Base-by-base conservation (phyloP, 2,797 vertebrate genomes). In the Odontamblyopus lacepedii region DNA sequence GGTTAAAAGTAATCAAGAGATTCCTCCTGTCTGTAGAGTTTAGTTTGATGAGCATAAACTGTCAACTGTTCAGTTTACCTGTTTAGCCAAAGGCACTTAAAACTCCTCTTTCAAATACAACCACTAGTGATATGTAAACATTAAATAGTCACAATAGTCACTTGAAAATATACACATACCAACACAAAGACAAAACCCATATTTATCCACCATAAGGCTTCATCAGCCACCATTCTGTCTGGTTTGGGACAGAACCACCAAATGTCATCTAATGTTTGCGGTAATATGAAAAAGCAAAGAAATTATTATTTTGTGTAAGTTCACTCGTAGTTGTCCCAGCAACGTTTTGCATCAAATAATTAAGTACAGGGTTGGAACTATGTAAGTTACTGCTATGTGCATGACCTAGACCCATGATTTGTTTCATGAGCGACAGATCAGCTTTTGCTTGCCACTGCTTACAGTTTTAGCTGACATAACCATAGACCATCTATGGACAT, bases 81-180 rank as follows among this genome's bases (percentile, higher is more conserved):
- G 71, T 78, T 82, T 72, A 80, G 87, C 88, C 88, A 48, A 93
- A 94, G 93, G 93, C 92, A 93, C 92, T 93, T 94, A 76, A 82
- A 89, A 87, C 79, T 88, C 78, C 76, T 74, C 74, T 79, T 71
- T 67, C 27, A 63, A 80, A 82, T 69, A 77, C 70, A 75, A 75
- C 71, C 72, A 48, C 70, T 55, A 15, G 27, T 69, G 53, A 69
- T 77, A 69, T 87, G 83, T 88, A 85, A 90, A 90, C 85, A 63
- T 82, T 56, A 66, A 75, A 83, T 78, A 83, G 81, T 86, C 79
- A 82, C 73, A 57, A 57, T 57, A 57, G 23, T 27, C 23, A 23
- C 19, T 76, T 76, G 0, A 78, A 73, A 80, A 65, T 81, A 60
- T 83, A 57, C 75, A 67, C 41, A 69, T 5, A 29, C 74, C 75